phyloP scores from a whole-genome alignment of 2,888 invertebrate species.

The Parelbella ahira region DNA sequence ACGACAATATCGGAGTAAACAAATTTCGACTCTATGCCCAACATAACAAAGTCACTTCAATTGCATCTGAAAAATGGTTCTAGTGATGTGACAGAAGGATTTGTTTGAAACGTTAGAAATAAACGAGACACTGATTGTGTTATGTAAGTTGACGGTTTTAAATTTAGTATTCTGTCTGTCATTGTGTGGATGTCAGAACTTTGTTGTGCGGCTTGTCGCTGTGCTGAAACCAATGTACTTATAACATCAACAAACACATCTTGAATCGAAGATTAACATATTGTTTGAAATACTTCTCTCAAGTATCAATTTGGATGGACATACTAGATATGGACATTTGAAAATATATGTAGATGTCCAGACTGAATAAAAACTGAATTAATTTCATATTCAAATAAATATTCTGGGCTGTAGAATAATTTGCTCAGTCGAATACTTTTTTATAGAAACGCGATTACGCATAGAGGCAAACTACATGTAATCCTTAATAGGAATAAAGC shows the following conservation, averaged over 20 bases:
- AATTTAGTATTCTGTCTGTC: slow-evolving; percentile 53
- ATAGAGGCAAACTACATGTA: too few species aligned
- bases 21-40: slow-evolving; percentile 34
- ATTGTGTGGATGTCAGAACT: slow-evolving; percentile 33
- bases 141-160: slow-evolving; percentile 63
- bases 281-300: not conserved
- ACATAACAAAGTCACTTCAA: slow-evolving; percentile 23
- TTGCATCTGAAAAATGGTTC: slow-evolving; percentile 33
- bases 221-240: slow-evolving; percentile 14
- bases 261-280: too few species aligned
- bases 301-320: too few species aligned
- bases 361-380: too few species aligned
- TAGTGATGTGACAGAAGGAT: slow-evolving; percentile 62
- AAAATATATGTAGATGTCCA: too few species aligned
- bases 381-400: too few species aligned
- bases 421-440: too few species aligned
- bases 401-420: too few species aligned
- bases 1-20: slow-evolving; percentile 2
- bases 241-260: too few species aligned
- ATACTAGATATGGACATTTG: too few species aligned
- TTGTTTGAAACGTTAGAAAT: slow-evolving; percentile 71
- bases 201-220: slow-evolving; percentile 8
- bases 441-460: too few species aligned
- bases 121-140: slow-evolving; percentile 73
- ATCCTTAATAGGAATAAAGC: too few species aligned